Evolutionary conservation across 2,888 invertebrate genomes (phyloP), one percentile per base, ranked within the genome.

Genomic region (Junonia oenone): DNA sequence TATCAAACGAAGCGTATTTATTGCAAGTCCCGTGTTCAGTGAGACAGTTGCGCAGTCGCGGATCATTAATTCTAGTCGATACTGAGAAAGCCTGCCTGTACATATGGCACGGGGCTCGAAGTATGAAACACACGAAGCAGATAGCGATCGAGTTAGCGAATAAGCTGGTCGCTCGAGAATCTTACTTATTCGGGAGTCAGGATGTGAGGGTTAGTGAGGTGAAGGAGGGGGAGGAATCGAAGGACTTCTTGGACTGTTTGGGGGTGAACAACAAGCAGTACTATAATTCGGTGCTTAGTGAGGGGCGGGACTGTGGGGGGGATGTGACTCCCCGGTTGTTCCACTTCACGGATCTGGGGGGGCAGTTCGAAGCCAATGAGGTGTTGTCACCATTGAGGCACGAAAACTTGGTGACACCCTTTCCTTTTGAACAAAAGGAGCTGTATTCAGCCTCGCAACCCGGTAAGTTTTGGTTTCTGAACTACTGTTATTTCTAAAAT

Each of bases 381-480:
- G 87, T 97, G 64, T 72, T 94, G 63, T 96, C 95, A 71, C 93
- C 94, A 13, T 90, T 95, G 66, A 87, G 95, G 15, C 88, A 92
- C 70, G 81, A 88, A 66, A 74, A 81, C 66, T 65, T 86, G 73
- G 84, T 91, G 59, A 94, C 94, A 63, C 93, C 97, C n/a, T 97
- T 96, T 90, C 97, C 98, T 55, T 96, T 97, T 78, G 91, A 95
- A 55, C 98, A 98, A 88, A 92, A 93, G 65, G 97, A 97, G 77
- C 87, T 98, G 59, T 98, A 98, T 85, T 93, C 93, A 67, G 94
- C 94, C 64, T 94, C 94, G 73, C 98, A 98, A 83, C 98, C 98
- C 76, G 94, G 95, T 95, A 71, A 82, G 80, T 53, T n/a, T n/a
- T n/a, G n/a, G n/a, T n/a, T n/a, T n/a, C n/a, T n/a, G n/a, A n/a